phyloP scores from a whole-genome alignment of 2,113 vertebrate species.

The Elephas maximus region DNA sequence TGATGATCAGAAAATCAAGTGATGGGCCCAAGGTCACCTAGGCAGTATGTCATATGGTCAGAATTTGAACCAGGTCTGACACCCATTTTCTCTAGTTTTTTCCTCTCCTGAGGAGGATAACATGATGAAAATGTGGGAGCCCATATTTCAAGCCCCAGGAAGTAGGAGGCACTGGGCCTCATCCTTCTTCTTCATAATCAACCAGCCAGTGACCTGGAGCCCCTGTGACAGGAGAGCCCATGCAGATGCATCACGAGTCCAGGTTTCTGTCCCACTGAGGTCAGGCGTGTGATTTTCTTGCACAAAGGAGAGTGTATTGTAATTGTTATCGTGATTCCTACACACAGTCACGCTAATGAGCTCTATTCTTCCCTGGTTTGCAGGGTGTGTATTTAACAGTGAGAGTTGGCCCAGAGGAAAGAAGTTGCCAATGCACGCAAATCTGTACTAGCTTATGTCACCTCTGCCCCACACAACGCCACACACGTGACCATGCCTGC shows the following conservation, averaged over 20 bases:
- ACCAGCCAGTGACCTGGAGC: accelerated
- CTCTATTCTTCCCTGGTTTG: slow-evolving; percentile 23
- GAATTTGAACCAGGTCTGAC: background rate
- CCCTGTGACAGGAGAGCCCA: background rate
- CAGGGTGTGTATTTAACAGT: background rate
- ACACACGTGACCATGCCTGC: background rate
- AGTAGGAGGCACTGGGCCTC: background rate
- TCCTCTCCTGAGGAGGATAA: background rate
- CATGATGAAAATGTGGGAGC: too few relatives aligned
- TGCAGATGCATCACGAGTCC: accelerated
- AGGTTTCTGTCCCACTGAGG: background rate
- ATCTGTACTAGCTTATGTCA: background rate
- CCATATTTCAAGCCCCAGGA: background rate
- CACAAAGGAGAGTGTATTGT: slow-evolving; percentile 20
- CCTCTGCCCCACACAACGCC: background rate
- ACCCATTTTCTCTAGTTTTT: background rate
- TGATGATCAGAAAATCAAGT: background rate
- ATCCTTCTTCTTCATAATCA: background rate
- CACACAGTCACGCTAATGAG: slow-evolving; percentile 62
- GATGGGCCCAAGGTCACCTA: background rate
- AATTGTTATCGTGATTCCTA: slow-evolving; percentile 16
- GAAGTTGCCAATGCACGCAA: background rate
- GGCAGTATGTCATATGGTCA: too few relatives aligned
- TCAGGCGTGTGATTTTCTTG: background rate
- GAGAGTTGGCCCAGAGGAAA: slow-evolving; percentile 6